Conservation (phyloP, 1,140 invertebrate species). For the Eciton burchellii region DNA sequence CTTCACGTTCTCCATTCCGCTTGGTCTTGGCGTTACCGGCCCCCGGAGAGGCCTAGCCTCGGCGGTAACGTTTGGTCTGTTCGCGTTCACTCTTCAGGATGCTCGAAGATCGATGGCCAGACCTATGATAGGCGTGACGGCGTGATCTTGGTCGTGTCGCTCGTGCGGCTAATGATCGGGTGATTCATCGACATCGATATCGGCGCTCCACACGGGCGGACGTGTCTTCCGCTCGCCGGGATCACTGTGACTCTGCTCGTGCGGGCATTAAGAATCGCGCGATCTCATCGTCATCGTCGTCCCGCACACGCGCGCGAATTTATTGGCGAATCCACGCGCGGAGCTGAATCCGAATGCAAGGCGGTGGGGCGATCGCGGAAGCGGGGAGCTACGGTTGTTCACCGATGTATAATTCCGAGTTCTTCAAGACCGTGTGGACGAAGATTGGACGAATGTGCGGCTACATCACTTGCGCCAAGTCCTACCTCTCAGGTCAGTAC, state of each 20-base stretch:
- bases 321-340: conserved; percentile 18
- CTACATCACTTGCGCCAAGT: conserved; percentile 81
- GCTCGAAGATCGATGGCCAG: background rate
- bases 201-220: background rate
- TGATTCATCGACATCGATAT: conserved; percentile 19
- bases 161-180: background rate
- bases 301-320: conserved; percentile 44
- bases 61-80: background rate
- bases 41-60: too few relatives aligned
- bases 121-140: background rate
- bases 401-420: conserved; percentile 78
- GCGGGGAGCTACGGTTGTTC: conserved; percentile 19
- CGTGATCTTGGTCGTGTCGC: background rate
- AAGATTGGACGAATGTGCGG: conserved; percentile 82
- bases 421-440: conserved; percentile 80
- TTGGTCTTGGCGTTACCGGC: too few relatives aligned
- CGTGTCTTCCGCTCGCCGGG: background rate
- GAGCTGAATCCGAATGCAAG: conserved; percentile 27
- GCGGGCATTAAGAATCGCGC: background rate
- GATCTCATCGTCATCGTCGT: background rate
- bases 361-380: conserved; percentile 12
- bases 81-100: background rate
- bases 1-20: too few relatives aligned
- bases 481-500: conserved; percentile 82
- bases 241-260: background rate